These are phyloP conservation scores for Nematostella vectensis DNA, from an alignment of 92 coral and sea anemone genomes.

Conservation along the genomic window DNA sequence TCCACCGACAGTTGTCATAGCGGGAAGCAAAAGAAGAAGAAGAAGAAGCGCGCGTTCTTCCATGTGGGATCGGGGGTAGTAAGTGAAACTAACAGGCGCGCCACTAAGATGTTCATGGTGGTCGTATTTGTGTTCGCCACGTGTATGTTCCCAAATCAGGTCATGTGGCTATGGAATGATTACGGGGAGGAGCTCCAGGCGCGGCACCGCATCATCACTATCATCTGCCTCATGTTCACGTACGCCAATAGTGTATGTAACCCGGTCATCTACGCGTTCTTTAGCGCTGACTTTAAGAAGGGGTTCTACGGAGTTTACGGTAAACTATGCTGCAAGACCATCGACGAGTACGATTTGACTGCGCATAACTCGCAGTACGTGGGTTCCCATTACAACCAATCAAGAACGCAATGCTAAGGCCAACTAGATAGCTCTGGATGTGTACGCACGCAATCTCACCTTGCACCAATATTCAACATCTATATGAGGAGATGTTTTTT, in stretches of 20 bases:
- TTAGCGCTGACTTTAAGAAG: slow-evolving; percentile 66
- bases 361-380: slow-evolving; percentile 4
- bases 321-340: slow-evolving; percentile 15
- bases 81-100: slow-evolving; percentile 65
- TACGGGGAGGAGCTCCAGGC: slow-evolving; percentile 29
- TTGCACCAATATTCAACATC: too few species aligned
- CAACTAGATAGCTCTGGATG: too few species aligned
- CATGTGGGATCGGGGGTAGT: slow-evolving; percentile 25
- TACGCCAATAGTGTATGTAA: slow-evolving; percentile 78
- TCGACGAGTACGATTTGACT: slow-evolving; percentile 17
- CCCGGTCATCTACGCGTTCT: slow-evolving; percentile 65
- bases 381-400: too few species aligned
- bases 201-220: slow-evolving; percentile 25
- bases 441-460: too few species aligned
- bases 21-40: slow-evolving; percentile 16
- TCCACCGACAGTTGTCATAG: slow-evolving; percentile 6
- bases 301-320: slow-evolving; percentile 30
- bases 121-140: slow-evolving; percentile 79
- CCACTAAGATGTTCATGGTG: slow-evolving; percentile 86
- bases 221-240: slow-evolving; percentile 67
- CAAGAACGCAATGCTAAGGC: too few species aligned
- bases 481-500: too few species aligned
- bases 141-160: slow-evolving; percentile 83
- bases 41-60: slow-evolving; percentile 7
- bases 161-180: slow-evolving; percentile 71